Conservation (phyloP, 2,797 vertebrate species). For the Neomorphus geoffroyi region DNA sequence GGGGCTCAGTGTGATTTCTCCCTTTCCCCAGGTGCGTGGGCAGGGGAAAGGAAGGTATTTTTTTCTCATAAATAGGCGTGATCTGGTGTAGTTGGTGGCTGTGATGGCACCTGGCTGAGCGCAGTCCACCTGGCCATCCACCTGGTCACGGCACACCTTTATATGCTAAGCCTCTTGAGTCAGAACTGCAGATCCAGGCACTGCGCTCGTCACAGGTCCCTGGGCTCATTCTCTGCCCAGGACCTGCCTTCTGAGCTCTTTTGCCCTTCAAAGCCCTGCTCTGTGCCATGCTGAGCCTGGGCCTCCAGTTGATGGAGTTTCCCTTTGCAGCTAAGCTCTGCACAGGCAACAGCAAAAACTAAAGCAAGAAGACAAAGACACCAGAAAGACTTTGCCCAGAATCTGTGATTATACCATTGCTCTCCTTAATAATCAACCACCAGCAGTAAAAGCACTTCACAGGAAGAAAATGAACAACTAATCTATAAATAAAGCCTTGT, state of each 20-base stretch:
- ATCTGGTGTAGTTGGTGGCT: background rate
- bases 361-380: background rate
- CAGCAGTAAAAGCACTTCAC: background rate
- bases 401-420: background rate
- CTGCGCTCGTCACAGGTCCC: accelerated
- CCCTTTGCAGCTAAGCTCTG: background rate
- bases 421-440: background rate
- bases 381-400: background rate
- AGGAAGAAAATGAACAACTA: background rate
- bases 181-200: background rate
- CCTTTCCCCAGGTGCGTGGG: background rate
- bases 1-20: background rate
- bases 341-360: background rate
- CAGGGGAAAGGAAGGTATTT: background rate
- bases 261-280: background rate
- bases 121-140: background rate
- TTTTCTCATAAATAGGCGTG: background rate
- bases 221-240: background rate
- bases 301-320: background rate
- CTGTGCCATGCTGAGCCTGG: background rate
- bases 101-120: background rate
- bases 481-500: constrained; percentile 13
- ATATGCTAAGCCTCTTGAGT: accelerated
- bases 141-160: accelerated
- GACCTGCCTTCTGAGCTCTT: background rate